A percentile compares a stretch with the other conserved stretches of the same genome.
These are phyloP conservation scores for Acronicta psi DNA, from an alignment of 2,888 invertebrate genomes.

Conservation along the genomic window DNA sequence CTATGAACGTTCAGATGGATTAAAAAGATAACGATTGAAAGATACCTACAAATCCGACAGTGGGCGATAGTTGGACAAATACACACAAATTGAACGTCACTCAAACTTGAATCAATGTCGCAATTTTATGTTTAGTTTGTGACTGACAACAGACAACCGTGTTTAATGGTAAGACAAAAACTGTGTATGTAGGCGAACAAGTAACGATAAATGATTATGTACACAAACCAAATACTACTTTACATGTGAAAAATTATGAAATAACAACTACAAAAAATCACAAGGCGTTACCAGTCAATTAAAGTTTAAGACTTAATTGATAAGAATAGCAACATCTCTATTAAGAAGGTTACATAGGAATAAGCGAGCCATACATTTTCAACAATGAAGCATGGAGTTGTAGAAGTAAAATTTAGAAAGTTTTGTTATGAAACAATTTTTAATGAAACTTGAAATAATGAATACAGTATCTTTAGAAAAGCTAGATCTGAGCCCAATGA, in stretches of 20 bases:
- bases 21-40: slow-evolving; percentile 58
- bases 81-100: slow-evolving; percentile 68
- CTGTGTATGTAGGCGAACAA: slow-evolving; percentile 66
- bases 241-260: slow-evolving; percentile 34
- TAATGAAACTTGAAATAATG: slow-evolving; percentile 43
- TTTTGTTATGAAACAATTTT: slow-evolving; percentile 47
- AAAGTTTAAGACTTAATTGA: slow-evolving; percentile 26
- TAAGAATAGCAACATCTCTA: slow-evolving; percentile 32
- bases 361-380: slow-evolving; percentile 21
- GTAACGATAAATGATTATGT: slow-evolving; percentile 52
- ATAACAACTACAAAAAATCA: slow-evolving; percentile 30
- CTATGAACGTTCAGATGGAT: slow-evolving; percentile 51
- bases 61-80: slow-evolving; percentile 64
- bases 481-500: slow-evolving; percentile 56
- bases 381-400: slow-evolving; percentile 26
- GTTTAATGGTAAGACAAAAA: slow-evolving; percentile 65
- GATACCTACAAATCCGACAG: slow-evolving; percentile 54
- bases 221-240: slow-evolving; percentile 48
- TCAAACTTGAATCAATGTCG: slow-evolving; percentile 69
- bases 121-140: slow-evolving; percentile 57
- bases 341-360: slow-evolving; percentile 22
- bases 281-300: slow-evolving; percentile 17
- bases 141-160: slow-evolving; percentile 72
- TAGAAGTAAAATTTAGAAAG: slow-evolving; percentile 46
- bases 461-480: slow-evolving; percentile 47